phyloP scores from a whole-genome alignment of 2,888 invertebrate species.

The Cactoblastis cactorum region DNA sequence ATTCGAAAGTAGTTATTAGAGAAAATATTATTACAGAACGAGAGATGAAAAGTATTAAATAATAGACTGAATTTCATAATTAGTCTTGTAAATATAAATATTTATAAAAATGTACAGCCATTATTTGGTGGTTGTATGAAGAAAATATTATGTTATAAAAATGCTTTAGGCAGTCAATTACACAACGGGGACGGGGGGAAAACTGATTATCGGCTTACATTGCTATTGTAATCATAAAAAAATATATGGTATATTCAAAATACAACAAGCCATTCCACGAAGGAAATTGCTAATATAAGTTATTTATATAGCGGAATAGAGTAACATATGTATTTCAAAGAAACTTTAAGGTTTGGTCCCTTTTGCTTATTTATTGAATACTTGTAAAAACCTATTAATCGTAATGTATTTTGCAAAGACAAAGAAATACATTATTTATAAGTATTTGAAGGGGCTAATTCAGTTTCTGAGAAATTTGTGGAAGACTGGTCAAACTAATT shows the following conservation, averaged over 20 bases:
- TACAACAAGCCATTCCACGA: background rate
- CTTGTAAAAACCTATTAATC: background rate
- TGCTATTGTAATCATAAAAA: constrained; percentile 12
- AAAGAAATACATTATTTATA: background rate
- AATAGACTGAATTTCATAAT: constrained; percentile 62
- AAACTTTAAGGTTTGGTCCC: background rate
- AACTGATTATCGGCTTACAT: constrained; percentile 13
- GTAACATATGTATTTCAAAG: background rate
- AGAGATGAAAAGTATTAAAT: constrained; percentile 49
- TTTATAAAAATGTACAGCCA: constrained; percentile 24
- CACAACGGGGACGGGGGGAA: constrained; percentile 10
- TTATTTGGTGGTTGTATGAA: constrained; percentile 19
- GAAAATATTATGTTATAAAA: constrained; percentile 22
- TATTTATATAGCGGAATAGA: background rate
- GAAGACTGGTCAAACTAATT: constrained; percentile 13
- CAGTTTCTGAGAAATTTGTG: constrained; percentile 8
- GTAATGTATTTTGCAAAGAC: background rate
- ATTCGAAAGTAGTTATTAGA: constrained; percentile 32
- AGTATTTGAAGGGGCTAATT: background rate
- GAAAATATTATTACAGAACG: constrained; percentile 26
- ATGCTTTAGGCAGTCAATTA: constrained; percentile 18
- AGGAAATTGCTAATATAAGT: background rate
- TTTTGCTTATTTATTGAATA: background rate
- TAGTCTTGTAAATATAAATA: constrained; percentile 52
- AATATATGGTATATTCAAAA: background rate